Evolutionary conservation across 1,140 invertebrate genomes (phyloP).

Genomic region (Drosophila yakuba): DNA sequence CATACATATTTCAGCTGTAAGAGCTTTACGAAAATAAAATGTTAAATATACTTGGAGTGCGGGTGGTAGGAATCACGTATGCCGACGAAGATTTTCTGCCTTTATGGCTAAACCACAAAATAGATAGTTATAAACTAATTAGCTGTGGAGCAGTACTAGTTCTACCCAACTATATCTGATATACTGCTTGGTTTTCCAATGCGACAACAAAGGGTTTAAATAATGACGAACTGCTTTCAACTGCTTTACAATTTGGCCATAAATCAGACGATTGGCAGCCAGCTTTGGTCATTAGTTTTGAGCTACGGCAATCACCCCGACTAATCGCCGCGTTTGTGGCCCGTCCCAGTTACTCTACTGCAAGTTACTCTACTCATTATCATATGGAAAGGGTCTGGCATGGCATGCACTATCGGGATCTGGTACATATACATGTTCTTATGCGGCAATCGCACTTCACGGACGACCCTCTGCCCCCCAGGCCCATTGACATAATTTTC

Average conservation of each 20-base stretch:
- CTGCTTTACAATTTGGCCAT: slow-evolving; percentile 25
- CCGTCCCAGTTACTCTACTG: slow-evolving; percentile 27
- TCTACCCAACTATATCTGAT: background rate
- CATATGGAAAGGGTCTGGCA: slow-evolving; percentile 40
- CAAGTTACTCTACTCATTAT: slow-evolving; percentile 25
- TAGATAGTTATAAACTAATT: background rate
- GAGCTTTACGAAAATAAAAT: no score
- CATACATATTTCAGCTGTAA: no score
- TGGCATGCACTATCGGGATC: slow-evolving; percentile 53
- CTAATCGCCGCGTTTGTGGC: slow-evolving; percentile 31
- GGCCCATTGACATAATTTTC: slow-evolving; percentile 56
- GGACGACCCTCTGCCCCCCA: slow-evolving; percentile 30
- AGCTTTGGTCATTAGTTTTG: slow-evolving; percentile 21
- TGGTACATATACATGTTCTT: slow-evolving; percentile 7
- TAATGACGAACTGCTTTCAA: no score
- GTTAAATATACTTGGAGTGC: background rate
- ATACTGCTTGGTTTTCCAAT: background rate
- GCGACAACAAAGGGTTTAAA: no score
- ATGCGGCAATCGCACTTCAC: slow-evolving; percentile 33
- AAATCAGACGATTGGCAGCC: slow-evolving; percentile 30
- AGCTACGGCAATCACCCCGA: slow-evolving; percentile 13
- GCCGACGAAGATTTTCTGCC: background rate
- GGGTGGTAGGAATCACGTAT: background rate
- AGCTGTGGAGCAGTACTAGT: background rate
- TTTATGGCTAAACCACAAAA: no score